Evolutionary conservation across 2,797 vertebrate genomes (phyloP), one percentile per base, ranked within the genome.

Genomic region (Meriones psammophilus): DNA sequence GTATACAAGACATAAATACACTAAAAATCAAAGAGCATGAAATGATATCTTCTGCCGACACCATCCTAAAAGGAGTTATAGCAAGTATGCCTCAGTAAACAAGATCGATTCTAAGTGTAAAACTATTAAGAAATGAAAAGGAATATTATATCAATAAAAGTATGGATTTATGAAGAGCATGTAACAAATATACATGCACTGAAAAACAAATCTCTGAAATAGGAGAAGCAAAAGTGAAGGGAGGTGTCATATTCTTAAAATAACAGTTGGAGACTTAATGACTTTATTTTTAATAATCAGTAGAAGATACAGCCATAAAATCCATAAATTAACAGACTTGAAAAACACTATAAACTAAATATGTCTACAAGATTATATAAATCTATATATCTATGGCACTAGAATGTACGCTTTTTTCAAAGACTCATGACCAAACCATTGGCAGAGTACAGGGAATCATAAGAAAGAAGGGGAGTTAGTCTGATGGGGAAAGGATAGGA

Each of bases 281-380:
- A n/a, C 3, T 12, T 66, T 22, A 69, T 86, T 86, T 86, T 54
- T 86, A 86, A 86, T 69, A 86, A 69, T 86, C 42, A 69, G 83
- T 54, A 86, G 83, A 69, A n/a, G 64, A 86, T 86, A 42, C 20
- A 69, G 83, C 54, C 64, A 69, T 86, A 54, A 86, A 86, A 86
- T 86, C 64, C 20, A 69, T 86, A 86, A 54, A 30, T 86, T 69
- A 69, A 69, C 54, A 86, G 83, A 86, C 12, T 86, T 69, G 46
- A 50, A 69, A 54, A 86, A 86, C 20, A 36, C 20, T 54, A 5
- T 69, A 69, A 85, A 85, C 28, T 20, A 85, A 69, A 54, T 86
- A 69, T 26, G 12, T 69, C 46, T 54, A n/a, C 20, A 86, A 9
- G 42, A 69, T n/a, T 69, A 69, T 54, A 69, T 69, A 50, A 85